These are phyloP conservation scores for Bubo scandiacus DNA, from an alignment of 2,113 vertebrate genomes.

Conservation along the genomic window DNA sequence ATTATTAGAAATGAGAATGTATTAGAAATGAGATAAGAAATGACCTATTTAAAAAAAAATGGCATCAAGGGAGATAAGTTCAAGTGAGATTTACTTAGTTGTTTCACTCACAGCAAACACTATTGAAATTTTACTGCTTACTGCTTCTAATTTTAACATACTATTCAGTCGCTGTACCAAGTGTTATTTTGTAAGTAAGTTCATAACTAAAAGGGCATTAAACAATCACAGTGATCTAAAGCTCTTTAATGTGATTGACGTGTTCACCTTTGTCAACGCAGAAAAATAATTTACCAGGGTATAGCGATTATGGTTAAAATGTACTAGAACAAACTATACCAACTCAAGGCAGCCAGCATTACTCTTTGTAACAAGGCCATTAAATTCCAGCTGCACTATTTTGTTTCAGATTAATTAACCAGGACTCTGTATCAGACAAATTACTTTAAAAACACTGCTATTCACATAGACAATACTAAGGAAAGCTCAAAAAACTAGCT, in stretches of 20 bases:
- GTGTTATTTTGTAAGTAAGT: background rate
- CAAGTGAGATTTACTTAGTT: background rate
- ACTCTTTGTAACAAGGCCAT: rapidly evolving
- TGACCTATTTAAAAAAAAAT: background rate
- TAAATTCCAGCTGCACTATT: background rate
- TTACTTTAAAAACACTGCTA: background rate
- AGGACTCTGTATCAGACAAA: background rate
- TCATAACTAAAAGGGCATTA: background rate
- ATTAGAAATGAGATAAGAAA: background rate
- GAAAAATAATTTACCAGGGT: background rate
- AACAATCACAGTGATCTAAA: background rate
- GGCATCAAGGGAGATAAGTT: background rate
- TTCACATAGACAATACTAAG: background rate
- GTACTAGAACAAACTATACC: background rate
- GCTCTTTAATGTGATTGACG: background rate
- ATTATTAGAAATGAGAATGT: background rate
- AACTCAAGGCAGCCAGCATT: background rate
- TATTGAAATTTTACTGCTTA: background rate
- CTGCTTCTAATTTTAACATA: background rate
- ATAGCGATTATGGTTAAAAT: background rate
- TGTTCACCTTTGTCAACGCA: background rate
- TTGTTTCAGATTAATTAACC: background rate
- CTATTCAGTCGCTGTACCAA: background rate
- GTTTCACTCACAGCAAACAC: background rate
- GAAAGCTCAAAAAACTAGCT: background rate